Percentiles rank a stretch among this genome's conserved stretches.
Evolutionary conservation across 2,797 vertebrate species (phyloP).

Genomic region (Chiroxiphia lanceolata): DNA sequence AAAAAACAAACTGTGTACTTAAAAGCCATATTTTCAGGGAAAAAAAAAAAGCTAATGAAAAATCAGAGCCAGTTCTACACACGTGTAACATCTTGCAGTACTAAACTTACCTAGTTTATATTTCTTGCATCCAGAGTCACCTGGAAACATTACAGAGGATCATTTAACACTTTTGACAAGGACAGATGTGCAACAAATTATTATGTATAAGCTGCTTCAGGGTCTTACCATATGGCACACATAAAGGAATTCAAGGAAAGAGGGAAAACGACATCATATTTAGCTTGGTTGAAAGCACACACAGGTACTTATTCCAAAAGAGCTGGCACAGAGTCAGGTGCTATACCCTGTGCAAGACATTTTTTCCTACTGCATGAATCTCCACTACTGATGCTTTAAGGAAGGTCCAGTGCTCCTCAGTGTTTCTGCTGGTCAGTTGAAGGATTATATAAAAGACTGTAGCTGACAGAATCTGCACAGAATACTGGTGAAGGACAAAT

Average conservation of each 20-base stretch:
- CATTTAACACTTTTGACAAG: slow-evolving; percentile 44
- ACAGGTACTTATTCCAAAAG: neutral
- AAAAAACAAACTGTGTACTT: neutral
- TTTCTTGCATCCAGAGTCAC: neutral
- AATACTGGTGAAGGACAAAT: neutral
- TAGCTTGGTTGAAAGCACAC: neutral
- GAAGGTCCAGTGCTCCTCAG: neutral
- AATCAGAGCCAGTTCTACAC: slow-evolving; percentile 7
- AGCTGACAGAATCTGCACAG: neutral
- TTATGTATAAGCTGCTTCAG: slow-evolving; percentile 29
- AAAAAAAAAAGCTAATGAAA: neutral
- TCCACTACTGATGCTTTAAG: neutral
- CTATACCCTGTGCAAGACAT: neutral
- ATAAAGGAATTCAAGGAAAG: slow-evolving; percentile 17
- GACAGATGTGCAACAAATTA: slow-evolving; percentile 48
- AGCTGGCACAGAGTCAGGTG: neutral
- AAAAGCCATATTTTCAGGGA: neutral
- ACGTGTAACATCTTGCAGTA: neutral
- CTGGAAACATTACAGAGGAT: slow-evolving; percentile 40
- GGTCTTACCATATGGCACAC: slow-evolving; percentile 30
- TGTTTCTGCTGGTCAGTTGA: neutral
- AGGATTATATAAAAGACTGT: neutral
- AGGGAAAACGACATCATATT: neutral
- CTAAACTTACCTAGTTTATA: neutral
- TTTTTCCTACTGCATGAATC: neutral